These are phyloP conservation scores for Anableps anableps DNA, from an alignment of 2,797 vertebrate genomes.

Conservation along the genomic window DNA sequence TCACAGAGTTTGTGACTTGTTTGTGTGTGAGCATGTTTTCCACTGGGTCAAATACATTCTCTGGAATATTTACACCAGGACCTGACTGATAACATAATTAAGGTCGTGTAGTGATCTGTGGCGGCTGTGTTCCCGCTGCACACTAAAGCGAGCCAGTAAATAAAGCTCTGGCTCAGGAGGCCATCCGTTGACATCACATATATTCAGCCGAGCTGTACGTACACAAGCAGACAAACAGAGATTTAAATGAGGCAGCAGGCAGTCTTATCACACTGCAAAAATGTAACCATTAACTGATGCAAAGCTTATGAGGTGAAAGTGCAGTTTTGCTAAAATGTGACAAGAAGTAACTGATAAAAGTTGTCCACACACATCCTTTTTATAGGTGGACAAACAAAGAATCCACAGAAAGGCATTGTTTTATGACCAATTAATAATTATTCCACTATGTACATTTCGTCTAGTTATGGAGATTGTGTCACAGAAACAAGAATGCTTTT, in stretches of 20 bases:
- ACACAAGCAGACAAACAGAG: conserved; percentile 12
- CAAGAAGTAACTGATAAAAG: conserved; percentile 23
- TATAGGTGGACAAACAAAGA: conserved; percentile 6
- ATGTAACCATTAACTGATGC: conserved; percentile 20
- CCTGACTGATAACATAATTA: conserved; percentile 81
- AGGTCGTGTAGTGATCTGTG: conserved; percentile 74
- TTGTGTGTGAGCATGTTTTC: conserved; percentile 39
- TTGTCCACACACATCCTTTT: background rate
- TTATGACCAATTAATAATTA: conserved; percentile 29
- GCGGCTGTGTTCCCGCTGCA: conserved; percentile 60
- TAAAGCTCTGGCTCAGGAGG: conserved; percentile 61
- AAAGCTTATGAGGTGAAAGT: conserved; percentile 18
- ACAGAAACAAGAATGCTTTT: background rate
- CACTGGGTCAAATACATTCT: conserved; percentile 59
- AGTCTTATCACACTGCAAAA: conserved; percentile 52
- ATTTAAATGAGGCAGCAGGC: conserved; percentile 38
- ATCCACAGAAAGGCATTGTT: conserved; percentile 10
- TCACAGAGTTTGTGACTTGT: conserved; percentile 40
- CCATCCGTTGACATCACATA: conserved; percentile 59
- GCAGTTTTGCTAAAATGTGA: conserved; percentile 13
- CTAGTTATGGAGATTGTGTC: background rate
- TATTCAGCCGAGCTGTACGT: conserved; percentile 39
- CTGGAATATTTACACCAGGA: conserved; percentile 74
- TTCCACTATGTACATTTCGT: conserved; percentile 7
- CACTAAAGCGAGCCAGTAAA: conserved; percentile 66